These are phyloP conservation scores for Drosophila parvula DNA, from an alignment of 1,140 invertebrate species.

Conservation along the genomic window DNA sequence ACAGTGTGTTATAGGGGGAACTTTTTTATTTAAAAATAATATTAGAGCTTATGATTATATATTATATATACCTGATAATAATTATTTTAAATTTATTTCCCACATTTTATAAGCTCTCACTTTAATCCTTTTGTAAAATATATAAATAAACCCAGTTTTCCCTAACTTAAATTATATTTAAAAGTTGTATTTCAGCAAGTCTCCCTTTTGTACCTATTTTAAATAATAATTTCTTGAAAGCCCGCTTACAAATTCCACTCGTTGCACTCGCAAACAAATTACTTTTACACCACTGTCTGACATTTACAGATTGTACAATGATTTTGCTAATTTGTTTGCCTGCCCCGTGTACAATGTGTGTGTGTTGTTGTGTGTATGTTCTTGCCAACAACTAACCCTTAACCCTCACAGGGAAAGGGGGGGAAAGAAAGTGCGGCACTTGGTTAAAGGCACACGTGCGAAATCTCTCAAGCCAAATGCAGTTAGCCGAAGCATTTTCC, in stretches of 20 bases:
- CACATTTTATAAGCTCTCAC: neutral
- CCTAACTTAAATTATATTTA: neutral
- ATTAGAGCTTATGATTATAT: neutral
- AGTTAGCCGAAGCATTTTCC: conserved; percentile 42
- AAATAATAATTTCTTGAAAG: neutral
- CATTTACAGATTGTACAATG: conserved; percentile 60
- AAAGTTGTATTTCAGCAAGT: neutral
- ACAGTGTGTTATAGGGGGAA: conserved; percentile 3
- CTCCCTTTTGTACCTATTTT: too few relatives aligned
- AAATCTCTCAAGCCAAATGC: conserved; percentile 79
- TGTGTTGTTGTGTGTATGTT: conserved; percentile 18
- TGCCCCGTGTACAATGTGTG: conserved; percentile 46
- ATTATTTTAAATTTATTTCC: neutral
- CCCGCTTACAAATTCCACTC: neutral
- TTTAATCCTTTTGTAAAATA: neutral
- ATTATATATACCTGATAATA: neutral
- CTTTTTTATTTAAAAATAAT: neutral
- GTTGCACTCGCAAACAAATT: conserved; percentile 35
- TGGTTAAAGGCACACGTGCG: conserved; percentile 76
- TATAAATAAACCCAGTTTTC: neutral
- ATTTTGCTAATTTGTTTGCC: conserved; percentile 79
- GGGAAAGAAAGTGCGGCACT: conserved; percentile 42
- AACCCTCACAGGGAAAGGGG: conserved; percentile 5
- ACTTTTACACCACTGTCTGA: conserved; percentile 59
- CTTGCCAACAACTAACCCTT: conserved; percentile 31